phyloP scores from a whole-genome alignment of 2,113 vertebrate species.

The rabbit (Oryctolagus cuniculus) region DNA sequence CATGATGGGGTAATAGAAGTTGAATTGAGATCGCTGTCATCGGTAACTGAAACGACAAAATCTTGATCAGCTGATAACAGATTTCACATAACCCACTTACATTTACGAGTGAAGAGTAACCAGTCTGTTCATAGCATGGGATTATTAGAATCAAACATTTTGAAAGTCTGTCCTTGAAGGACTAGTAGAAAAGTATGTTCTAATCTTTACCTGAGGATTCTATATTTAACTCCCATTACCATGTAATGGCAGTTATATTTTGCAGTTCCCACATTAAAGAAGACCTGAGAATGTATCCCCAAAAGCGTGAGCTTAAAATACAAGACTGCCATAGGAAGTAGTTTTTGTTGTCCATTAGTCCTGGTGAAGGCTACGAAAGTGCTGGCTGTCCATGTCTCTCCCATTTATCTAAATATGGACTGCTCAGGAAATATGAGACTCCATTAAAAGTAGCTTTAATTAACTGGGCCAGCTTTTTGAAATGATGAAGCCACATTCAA shows the following conservation, averaged over 20 bases:
- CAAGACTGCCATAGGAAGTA: constrained; percentile 52
- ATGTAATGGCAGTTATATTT: constrained; percentile 87
- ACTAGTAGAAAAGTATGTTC: constrained; percentile 84
- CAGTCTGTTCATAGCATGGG: constrained; percentile 76
- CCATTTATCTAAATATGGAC: constrained; percentile 21
- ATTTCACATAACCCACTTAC: constrained; percentile 84
- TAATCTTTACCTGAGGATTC: constrained; percentile 82
- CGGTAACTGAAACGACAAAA: constrained; percentile 82
- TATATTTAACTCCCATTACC: constrained; percentile 84
- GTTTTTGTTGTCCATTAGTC: constrained; percentile 46
- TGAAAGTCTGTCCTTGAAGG: constrained; percentile 87
- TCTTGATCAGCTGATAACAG: constrained; percentile 66
- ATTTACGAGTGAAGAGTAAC: constrained; percentile 84
- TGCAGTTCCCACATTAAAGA: constrained; percentile 79
- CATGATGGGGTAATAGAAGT: constrained; percentile 85
- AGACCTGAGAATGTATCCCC: constrained; percentile 73
- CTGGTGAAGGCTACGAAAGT: constrained; percentile 40
- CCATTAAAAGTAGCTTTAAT: constrained; percentile 37
- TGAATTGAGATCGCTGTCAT: constrained; percentile 81
- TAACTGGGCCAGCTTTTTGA: constrained; percentile 47
- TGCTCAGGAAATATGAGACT: constrained; percentile 60
- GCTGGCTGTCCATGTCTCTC: constrained; percentile 55
- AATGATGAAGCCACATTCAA: constrained; percentile 27
- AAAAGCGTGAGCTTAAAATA: constrained; percentile 81
- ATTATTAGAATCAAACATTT: constrained; percentile 75